Evolutionary conservation across 2,888 invertebrate genomes (phyloP).

Genomic region (Kryphioiulus occultus): DNA sequence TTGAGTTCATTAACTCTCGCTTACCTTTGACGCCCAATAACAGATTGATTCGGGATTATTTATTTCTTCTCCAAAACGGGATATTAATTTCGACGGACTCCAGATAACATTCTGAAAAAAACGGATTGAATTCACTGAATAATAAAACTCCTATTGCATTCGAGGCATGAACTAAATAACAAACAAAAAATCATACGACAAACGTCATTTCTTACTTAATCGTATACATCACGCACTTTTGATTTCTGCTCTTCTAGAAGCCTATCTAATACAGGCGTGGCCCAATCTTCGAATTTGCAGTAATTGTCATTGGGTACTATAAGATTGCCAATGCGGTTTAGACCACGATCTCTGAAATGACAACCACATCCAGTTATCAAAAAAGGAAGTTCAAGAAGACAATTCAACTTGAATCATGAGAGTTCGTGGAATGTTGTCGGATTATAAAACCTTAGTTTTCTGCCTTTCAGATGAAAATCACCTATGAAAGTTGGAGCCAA

Average conservation of each 20-base stretch:
- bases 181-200: neutral
- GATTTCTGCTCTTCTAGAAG: constrained; percentile 87
- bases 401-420: neutral
- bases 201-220: neutral
- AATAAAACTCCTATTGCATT: neutral
- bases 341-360: constrained; percentile 78
- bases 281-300: constrained; percentile 97
- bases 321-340: constrained; percentile 92
- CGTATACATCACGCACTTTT: constrained; percentile 60
- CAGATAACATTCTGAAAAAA: constrained; percentile 70
- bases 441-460: constrained; percentile 61
- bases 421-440: too few relatives aligned
- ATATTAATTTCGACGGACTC: constrained; percentile 90
- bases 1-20: too few relatives aligned
- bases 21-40: constrained; percentile 90
- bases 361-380: constrained; percentile 55
- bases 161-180: neutral
- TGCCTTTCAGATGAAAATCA: constrained; percentile 84
- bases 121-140: neutral
- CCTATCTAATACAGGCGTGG: constrained; percentile 89
- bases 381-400: neutral
- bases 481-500: constrained; percentile 93
- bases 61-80: constrained; percentile 87
- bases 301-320: constrained; percentile 98
- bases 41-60: constrained; percentile 90